These are phyloP conservation scores for Galeopsomyia nigrocyanea DNA, from an alignment of 2,888 invertebrate genomes.

Conservation along the genomic window DNA sequence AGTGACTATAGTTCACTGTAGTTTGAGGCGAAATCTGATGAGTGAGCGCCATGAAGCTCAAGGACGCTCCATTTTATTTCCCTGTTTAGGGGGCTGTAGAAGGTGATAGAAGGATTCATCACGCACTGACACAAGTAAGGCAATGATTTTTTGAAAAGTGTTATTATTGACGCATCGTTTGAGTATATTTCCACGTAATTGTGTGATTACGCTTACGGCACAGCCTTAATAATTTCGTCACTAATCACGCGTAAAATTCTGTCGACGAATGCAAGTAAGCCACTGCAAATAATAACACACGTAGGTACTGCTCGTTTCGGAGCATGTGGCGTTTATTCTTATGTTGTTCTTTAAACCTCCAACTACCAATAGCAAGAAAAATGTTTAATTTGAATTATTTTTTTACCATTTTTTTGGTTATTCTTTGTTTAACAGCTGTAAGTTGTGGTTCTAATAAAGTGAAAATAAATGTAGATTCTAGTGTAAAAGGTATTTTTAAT, in stretches of 20 bases:
- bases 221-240: slow-evolving; percentile 22
- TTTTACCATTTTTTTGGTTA: slow-evolving; percentile 17
- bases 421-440: slow-evolving; percentile 27
- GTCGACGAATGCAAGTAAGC: slow-evolving; percentile 23
- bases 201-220: slow-evolving; percentile 6
- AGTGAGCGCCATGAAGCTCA: slow-evolving; percentile 24
- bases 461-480: slow-evolving; percentile 14
- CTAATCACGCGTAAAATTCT: slow-evolving; percentile 20
- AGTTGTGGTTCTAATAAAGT: slow-evolving; percentile 15
- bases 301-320: background rate
- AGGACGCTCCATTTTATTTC: slow-evolving; percentile 9
- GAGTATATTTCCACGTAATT: background rate
- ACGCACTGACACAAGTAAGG: no score
- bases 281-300: slow-evolving; percentile 16
- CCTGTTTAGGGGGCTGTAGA: no score
- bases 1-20: no score
- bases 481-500: slow-evolving; percentile 30
- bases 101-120: no score
- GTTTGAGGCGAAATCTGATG: background rate
- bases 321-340: slow-evolving; percentile 22
- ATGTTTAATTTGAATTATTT: slow-evolving; percentile 19
- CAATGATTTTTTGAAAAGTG: no score
- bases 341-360: slow-evolving; percentile 18
- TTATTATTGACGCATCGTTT: no score
- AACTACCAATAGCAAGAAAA: slow-evolving; percentile 32